Base-by-base conservation (phyloP, 2,888 invertebrate genomes). In the Ctena decussata region DNA sequence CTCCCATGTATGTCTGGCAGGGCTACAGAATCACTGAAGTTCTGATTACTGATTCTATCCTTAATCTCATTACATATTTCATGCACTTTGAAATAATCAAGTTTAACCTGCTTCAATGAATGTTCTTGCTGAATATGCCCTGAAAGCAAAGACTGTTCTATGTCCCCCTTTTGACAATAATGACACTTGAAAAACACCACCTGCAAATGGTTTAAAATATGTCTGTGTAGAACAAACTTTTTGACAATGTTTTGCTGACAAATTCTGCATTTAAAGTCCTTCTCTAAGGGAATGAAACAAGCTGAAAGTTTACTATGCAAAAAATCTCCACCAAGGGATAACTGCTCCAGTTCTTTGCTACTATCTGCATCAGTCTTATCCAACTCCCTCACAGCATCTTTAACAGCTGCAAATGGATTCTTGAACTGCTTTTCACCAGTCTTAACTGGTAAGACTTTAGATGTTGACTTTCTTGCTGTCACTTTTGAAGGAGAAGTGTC, bases 201-300 rank as follows among this genome's bases (percentile, higher is more conserved):
- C 18, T 93, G 89, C 73, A 94, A 89, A 83, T 94, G 94, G 27
- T 93, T 88, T 5, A 94, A 69, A 32, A 94, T 87, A 81, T 94
- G 94, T n/a, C 92, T 91, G 81, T 94, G 94, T 53, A 94, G 89
- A 60, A 91, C 91, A 87, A 92, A 94, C 73, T 92, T 92, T 74
- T 93, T 93, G 8, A 91, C 87, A 11, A 92, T 89, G 37, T 89
- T 90, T 21, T 92, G 90, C n/a, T 90, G 86, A 77, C 94, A 94
- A 46, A 93, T 91, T 65, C 90, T 85, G 74, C 94, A 94, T 60
- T 90, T 89, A 44, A 82, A 90, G 24, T 90, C 84, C 27, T 85
- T 77, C 75, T 86, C 89, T 18, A 88, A 77, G 18, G 90, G 85
- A n/a, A 82, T 83, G 53, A 87, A 92, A 70, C 91, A 90, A 11